Evolutionary conservation across 2,888 invertebrate species (phyloP).

Genomic region (Meiosimyza platycephala): DNA sequence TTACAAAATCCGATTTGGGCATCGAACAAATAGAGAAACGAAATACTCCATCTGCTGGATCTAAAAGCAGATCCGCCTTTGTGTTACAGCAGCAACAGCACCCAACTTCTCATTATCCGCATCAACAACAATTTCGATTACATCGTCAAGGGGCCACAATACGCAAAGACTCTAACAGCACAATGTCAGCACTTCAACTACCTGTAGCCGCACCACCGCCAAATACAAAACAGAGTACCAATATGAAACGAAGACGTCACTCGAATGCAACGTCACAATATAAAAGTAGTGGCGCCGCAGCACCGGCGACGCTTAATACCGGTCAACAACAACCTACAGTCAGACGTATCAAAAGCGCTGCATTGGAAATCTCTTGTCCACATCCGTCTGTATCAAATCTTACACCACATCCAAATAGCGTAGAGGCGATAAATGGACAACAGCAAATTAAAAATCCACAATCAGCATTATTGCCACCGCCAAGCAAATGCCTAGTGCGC

Average conservation of each 20-base stretch:
- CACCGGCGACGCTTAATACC: not conserved
- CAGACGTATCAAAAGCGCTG: conserved; percentile 77
- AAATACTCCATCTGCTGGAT: conserved; percentile 29
- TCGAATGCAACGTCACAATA: conserved; percentile 64
- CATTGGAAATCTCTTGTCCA: conserved; percentile 77
- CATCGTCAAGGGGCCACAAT: conserved; percentile 66
- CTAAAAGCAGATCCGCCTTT: conserved; percentile 41
- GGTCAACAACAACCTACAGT: conserved; percentile 63
- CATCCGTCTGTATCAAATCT: conserved; percentile 77
- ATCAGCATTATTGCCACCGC: conserved; percentile 74
- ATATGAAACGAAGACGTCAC: conserved; percentile 65
- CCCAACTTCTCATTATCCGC: conserved; percentile 41
- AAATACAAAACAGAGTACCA: conserved; percentile 41
- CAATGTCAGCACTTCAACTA: conserved; percentile 74
- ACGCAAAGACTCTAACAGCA: conserved; percentile 73
- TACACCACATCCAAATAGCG: conserved; percentile 84
- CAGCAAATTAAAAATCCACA: conserved; percentile 75
- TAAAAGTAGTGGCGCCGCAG: conserved; percentile 48
- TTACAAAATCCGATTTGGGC: conserved; percentile 66
- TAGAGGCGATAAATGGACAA: conserved; percentile 78
- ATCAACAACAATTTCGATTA: conserved; percentile 46
- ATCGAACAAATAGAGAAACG: conserved; percentile 61
- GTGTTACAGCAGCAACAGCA: conserved; percentile 46
- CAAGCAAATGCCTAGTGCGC: conserved; percentile 76
- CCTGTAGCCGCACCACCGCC: conserved; percentile 61